These are phyloP conservation scores for Eupleurogrammus muticus DNA, from an alignment of 2,797 vertebrate species.

Conservation along the genomic window DNA sequence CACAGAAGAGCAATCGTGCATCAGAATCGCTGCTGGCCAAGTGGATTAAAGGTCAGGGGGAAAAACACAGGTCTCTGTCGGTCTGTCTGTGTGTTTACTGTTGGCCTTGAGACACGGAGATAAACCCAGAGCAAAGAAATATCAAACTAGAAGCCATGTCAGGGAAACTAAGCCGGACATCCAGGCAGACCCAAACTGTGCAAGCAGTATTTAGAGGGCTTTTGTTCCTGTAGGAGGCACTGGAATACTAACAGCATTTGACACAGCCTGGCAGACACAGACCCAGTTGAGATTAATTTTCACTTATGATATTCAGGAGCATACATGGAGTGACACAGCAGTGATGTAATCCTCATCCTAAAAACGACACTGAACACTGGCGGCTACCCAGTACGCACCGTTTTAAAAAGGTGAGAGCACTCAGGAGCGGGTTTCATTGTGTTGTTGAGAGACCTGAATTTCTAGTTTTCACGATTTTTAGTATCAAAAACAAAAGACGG, in stretches of 20 bases:
- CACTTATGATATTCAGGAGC: constrained; percentile 17
- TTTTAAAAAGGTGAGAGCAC: not conserved
- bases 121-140: constrained; percentile 9
- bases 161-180: constrained; percentile 28
- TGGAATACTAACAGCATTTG: constrained; percentile 53
- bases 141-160: constrained; percentile 29
- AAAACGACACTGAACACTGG: not conserved
- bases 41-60: constrained; percentile 55
- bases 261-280: constrained; percentile 55
- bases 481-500: not conserved
- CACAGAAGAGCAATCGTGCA: constrained; percentile 48
- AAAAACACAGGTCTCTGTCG: constrained; percentile 36
- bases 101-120: constrained; percentile 22
- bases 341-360: not conserved
- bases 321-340: not conserved
- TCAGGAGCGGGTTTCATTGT: not conserved
- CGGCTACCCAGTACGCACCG: not conserved
- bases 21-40: constrained; percentile 32
- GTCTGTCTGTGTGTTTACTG: constrained; percentile 24
- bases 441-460: not conserved
- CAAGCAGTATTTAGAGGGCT: constrained; percentile 38
- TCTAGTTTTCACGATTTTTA: constrained; percentile 1
- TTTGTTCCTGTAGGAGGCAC: constrained; percentile 51
- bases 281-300: constrained; percentile 26
- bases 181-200: constrained; percentile 27